Percentiles rank a stretch among this genome's conserved stretches.
Evolutionary conservation across 30 jellyfish, hydroid and myxozoan genomes (phyloP).

Genomic region (Mastigias papua): DNA sequence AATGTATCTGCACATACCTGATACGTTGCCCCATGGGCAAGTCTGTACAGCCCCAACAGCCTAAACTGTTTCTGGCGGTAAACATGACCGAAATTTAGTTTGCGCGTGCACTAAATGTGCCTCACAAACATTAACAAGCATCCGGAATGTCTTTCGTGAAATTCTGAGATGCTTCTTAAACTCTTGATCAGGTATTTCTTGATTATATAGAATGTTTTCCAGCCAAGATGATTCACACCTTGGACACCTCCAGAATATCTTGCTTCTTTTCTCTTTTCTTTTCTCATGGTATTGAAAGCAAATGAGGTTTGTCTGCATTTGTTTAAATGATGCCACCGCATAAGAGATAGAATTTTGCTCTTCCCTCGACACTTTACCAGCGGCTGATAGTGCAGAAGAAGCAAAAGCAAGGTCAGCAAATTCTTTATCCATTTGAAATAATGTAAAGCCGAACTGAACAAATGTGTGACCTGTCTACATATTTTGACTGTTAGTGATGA

Average conservation of each 20-base stretch:
- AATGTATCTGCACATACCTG: constrained; percentile 52
- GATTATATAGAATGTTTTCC: constrained; percentile 7
- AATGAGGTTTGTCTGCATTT: neutral
- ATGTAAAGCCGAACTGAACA: no score
- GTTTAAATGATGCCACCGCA: neutral
- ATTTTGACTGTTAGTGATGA: no score
- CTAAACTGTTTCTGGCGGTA: constrained; percentile 34
- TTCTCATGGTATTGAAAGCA: neutral
- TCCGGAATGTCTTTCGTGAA: constrained; percentile 21
- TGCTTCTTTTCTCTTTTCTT: neutral
- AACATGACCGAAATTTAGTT: constrained; percentile 4
- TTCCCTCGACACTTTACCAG: neutral
- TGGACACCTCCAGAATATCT: neutral
- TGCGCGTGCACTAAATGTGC: constrained; percentile 3
- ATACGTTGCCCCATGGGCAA: constrained; percentile 36
- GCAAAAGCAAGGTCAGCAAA: neutral
- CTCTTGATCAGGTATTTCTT: constrained; percentile 9
- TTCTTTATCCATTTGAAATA: no score
- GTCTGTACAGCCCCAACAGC: constrained; percentile 58
- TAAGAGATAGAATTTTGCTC: neutral
- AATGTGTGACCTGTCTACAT: no score
- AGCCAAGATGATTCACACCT: constrained; percentile 29
- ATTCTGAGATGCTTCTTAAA: neutral
- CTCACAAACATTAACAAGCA: constrained; percentile 1
- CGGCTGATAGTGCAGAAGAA: neutral